Evolutionary conservation across 2,888 invertebrate species (phyloP), one percentile per base, ranked within the genome.

Genomic region (Colletes collaris): DNA sequence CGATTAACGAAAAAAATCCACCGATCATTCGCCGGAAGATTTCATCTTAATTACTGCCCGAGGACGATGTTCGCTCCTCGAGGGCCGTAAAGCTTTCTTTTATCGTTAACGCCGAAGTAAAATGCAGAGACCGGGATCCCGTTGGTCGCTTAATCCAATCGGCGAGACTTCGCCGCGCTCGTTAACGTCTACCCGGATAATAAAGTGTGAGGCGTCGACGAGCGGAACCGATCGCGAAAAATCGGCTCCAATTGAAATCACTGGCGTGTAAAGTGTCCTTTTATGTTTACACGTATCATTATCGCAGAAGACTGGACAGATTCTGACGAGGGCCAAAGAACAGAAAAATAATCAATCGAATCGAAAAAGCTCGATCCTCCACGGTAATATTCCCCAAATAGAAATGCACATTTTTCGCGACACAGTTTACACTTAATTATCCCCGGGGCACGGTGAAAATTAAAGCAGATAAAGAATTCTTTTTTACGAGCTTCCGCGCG

Each of bases 71-170:
- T 56, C 72, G 49, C 19, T 8, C 63, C 19, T 19, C 11, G 72
- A 50, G 66, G 56, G 60, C 58, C 56, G 73, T 75, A 77, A 84
- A 82, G 75, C 77, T 86, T 77, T 74, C 83, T 53, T 74, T 27
- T 67, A 76, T 74, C 74, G 76, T 68, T 86, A 86, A 85, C 76
- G 75, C 73, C 55, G 65, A 66, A 77, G 58, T 86, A 86, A 86
- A 87, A 86, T 69, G 75, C 64, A 64, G 62, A 49, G 37, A 7
- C 10, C 27, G 53, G 50, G 49, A 53, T 35, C 67, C 40, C 64
- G 74, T 67, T 53, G 58, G 69, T 62, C 58, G 64, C 67, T 84
- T 83, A 84, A 83, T 83, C 78, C 74, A 78, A 82, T 81, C 68
- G 74, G 52, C 67, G 70, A 37, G 65, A 81, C 81, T 81, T 69